These are phyloP conservation scores for Penaeus indicus DNA, from an alignment of 1,140 invertebrate species.

Conservation along the genomic window DNA sequence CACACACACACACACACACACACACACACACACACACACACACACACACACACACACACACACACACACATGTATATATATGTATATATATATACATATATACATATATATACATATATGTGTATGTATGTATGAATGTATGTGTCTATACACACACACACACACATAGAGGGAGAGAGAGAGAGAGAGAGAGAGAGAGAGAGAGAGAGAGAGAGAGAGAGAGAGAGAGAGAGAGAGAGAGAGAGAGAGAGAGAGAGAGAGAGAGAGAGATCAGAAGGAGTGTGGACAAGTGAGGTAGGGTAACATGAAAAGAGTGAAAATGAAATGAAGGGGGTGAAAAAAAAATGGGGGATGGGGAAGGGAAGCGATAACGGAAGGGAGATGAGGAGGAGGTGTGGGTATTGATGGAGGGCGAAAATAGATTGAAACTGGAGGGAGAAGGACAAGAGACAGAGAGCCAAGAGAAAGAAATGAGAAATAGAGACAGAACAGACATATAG, in stretches of 20 bases:
- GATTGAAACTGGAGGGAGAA: background rate
- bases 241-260: background rate
- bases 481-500: no score
- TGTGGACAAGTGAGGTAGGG: background rate
- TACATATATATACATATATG: no score
- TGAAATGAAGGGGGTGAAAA: background rate
- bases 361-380: background rate
- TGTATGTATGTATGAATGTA: no score
- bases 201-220: background rate
- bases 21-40: slow-evolving; percentile 21
- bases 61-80: no score
- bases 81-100: no score
- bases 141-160: no score
- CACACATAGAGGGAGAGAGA: background rate
- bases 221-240: background rate
- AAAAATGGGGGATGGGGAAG: background rate
- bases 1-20: background rate
- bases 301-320: background rate
- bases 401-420: background rate
- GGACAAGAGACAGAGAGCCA: no score
- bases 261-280: background rate
- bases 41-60: slow-evolving; percentile 19
- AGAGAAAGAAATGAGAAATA: no score
- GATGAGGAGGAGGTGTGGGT: no score
- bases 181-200: background rate